Percentiles rank a stretch among this genome's conserved stretches.
Conservation (phyloP, 2,888 invertebrate species). For the Dasypolia templi region DNA sequence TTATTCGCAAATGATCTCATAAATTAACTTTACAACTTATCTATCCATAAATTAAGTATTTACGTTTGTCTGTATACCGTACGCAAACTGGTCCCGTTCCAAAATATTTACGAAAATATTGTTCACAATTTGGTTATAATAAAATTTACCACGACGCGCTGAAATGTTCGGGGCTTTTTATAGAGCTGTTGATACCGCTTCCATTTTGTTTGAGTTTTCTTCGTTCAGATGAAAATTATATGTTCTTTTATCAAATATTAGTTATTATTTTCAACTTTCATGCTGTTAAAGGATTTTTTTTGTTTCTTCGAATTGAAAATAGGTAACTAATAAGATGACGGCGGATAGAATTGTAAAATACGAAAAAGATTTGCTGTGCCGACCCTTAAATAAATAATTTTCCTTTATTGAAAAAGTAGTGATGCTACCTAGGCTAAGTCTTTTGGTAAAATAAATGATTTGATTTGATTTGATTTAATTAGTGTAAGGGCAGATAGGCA, state of each 20-base stretch:
- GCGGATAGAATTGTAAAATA: background rate
- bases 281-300: too few species aligned
- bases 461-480: too few species aligned
- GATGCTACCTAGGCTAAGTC: too few species aligned
- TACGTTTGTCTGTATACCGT: conserved; percentile 78
- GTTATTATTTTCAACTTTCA: too few species aligned
- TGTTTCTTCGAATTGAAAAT: too few species aligned
- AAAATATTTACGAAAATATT: conserved; percentile 90
- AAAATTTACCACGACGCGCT: conserved; percentile 84
- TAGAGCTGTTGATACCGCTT: conserved; percentile 77
- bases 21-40: conserved; percentile 63
- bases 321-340: background rate
- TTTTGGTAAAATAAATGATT: too few species aligned
- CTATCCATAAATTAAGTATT: conserved; percentile 73
- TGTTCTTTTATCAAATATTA: background rate
- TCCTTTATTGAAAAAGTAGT: too few species aligned
- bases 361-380: too few species aligned
- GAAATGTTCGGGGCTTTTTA: conserved; percentile 69
- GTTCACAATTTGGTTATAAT: conserved; percentile 88
- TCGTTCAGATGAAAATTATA: background rate
- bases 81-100: conserved; percentile 84
- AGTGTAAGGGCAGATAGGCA: background rate
- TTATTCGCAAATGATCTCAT: conserved; percentile 52
- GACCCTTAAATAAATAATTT: background rate
- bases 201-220: background rate